phyloP scores from a whole-genome alignment of 1,140 invertebrate species.

The Aphis gossypii region DNA sequence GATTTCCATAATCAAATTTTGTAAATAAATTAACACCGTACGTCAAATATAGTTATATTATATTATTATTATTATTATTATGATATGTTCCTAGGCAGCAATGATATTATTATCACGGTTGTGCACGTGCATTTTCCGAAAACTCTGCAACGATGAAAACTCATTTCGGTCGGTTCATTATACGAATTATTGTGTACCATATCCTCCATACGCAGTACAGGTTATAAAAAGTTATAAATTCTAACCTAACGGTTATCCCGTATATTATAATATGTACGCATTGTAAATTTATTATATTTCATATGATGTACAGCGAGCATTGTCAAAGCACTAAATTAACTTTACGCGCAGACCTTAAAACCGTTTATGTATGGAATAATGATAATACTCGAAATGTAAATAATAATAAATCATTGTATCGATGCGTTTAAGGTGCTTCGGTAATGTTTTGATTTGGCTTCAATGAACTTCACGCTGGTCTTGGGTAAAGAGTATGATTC shows the following conservation, averaged over 20 bases:
- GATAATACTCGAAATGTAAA: background rate
- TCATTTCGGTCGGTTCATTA: background rate
- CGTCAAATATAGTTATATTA: background rate
- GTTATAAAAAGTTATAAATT: too few relatives aligned
- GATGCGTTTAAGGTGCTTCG: background rate
- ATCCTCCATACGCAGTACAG: background rate
- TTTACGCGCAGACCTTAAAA: background rate
- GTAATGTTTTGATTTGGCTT: slow-evolving; percentile 36
- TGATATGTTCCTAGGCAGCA: background rate
- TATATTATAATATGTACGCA: too few relatives aligned
- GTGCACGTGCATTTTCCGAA: background rate
- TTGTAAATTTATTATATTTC: too few relatives aligned
- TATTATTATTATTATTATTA: background rate
- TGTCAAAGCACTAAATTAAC: background rate
- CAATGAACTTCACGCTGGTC: slow-evolving; percentile 38
- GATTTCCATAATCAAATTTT: background rate
- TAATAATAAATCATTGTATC: slow-evolving; percentile 8
- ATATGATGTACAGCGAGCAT: background rate
- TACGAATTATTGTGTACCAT: background rate
- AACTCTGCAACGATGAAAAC: background rate
- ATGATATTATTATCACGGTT: background rate
- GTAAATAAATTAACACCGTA: background rate
- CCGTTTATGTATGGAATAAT: background rate
- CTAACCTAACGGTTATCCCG: too few relatives aligned
- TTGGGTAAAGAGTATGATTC: slow-evolving; percentile 40